A percentile compares a stretch with the other conserved stretches of the same genome.
phyloP scores from a whole-genome alignment of 2,113 vertebrate species.

The Rhabdornis inornatus region DNA sequence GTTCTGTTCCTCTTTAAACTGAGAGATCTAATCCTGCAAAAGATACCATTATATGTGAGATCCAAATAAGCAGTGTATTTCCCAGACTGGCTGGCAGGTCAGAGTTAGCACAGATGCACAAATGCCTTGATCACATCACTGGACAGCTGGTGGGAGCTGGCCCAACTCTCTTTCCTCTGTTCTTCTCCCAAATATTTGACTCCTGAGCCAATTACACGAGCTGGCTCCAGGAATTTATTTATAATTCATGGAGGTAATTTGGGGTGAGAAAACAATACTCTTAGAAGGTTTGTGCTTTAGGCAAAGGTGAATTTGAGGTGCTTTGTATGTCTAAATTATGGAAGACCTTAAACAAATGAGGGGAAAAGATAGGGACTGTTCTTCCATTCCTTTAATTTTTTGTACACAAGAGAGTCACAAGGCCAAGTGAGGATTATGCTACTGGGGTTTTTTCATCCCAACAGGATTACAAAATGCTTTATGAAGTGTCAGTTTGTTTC shows the following conservation, averaged over 20 bases:
- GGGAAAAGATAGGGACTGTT: background rate
- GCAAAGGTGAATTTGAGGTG: background rate
- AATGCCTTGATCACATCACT: background rate
- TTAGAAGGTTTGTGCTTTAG: background rate
- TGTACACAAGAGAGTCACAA: background rate
- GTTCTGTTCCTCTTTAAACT: background rate
- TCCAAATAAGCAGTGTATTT: background rate
- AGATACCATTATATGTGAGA: background rate
- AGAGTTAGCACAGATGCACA: background rate
- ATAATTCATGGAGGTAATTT: background rate
- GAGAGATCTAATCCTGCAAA: background rate
- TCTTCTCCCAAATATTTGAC: background rate
- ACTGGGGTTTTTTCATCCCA: background rate
- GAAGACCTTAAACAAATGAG: background rate
- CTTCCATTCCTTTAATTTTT: background rate
- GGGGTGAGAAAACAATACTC: background rate
- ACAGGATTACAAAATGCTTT: background rate
- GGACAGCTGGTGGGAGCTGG: conserved; percentile 1
- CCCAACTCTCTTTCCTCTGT: background rate
- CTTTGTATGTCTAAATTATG: background rate
- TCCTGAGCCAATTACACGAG: background rate
- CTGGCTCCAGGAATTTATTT: background rate
- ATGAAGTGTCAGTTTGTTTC: background rate
- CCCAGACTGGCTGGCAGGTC: background rate
- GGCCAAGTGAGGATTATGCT: background rate